Evolutionary conservation across 2,113 vertebrate genomes (phyloP).

Genomic region (Mastomys coucha): DNA sequence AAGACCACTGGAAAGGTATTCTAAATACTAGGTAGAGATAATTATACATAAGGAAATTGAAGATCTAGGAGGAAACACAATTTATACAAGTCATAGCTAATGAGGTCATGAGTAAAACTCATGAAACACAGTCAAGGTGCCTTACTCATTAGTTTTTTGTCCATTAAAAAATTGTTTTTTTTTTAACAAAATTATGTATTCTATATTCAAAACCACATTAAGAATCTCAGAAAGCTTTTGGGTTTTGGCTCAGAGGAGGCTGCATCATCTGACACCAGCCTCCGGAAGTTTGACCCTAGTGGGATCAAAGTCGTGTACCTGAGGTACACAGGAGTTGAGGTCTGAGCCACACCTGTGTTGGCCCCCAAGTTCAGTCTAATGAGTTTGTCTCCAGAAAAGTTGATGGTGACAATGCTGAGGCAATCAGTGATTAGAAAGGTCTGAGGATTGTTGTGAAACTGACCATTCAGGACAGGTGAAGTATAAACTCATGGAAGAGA

Average conservation of each 20-base stretch:
- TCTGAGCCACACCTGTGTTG: background rate
- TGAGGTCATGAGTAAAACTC: conserved; percentile 18
- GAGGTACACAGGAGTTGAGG: background rate
- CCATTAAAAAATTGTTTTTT: conserved; percentile 21
- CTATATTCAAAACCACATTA: background rate
- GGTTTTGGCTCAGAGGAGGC: background rate
- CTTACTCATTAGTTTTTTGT: conserved; percentile 43
- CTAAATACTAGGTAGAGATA: background rate
- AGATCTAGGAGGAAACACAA: conserved; percentile 28
- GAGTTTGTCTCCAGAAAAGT: background rate
- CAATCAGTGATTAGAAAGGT: background rate
- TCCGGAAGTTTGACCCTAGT: background rate
- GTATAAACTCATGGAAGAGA: background rate
- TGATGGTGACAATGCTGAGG: background rate
- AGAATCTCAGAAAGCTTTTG: background rate
- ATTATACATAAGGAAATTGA: background rate
- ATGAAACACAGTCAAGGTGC: background rate
- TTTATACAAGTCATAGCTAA: conserved; percentile 6
- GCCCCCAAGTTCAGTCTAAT: background rate
- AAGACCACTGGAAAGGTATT: conserved; percentile 24
- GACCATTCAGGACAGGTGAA: background rate
- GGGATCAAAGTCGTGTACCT: background rate
- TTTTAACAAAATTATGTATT: conserved; percentile 20
- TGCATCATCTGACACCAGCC: background rate
- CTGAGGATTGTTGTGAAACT: background rate